A percentile compares a stretch with the other conserved stretches of the same genome.
Conservation (phyloP, 1,140 invertebrate species). For the Schlechtendalia chinensis region DNA sequence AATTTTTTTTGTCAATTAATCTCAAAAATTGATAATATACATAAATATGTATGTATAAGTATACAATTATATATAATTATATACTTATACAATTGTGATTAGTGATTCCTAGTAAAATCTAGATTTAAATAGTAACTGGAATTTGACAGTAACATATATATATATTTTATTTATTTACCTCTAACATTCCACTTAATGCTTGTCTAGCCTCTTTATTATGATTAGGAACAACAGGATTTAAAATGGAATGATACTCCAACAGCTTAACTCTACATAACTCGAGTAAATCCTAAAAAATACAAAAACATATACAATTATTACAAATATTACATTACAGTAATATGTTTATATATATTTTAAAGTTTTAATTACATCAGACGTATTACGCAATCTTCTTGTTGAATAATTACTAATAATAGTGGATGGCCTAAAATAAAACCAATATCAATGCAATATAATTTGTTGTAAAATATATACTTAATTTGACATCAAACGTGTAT, state of each 20-base stretch:
- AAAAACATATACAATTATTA: background rate
- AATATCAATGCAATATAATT: background rate
- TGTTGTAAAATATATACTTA: no score
- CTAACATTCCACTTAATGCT: slow-evolving; percentile 33
- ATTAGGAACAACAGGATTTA: slow-evolving; percentile 24
- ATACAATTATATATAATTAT: no score
- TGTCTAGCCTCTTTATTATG: slow-evolving; percentile 20
- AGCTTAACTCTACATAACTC: slow-evolving; percentile 32
- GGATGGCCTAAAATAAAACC: slow-evolving; percentile 26
- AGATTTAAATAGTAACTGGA: no score
- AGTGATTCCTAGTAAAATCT: no score
- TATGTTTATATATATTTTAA: background rate
- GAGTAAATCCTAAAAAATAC: slow-evolving; percentile 8
- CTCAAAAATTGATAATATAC: no score
- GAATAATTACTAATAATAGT: background rate
- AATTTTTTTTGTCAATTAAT: no score
- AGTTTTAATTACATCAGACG: slow-evolving; percentile 21
- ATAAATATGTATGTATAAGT: no score
- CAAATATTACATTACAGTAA: background rate
- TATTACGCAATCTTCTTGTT: background rate
- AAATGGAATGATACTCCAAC: slow-evolving; percentile 29
- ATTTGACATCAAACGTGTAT: no score
- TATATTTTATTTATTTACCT: background rate
- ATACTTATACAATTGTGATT: no score
- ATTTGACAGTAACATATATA: background rate